These are phyloP conservation scores for Cephus pulcher DNA, from an alignment of 2,888 invertebrate species.

Conservation along the genomic window DNA sequence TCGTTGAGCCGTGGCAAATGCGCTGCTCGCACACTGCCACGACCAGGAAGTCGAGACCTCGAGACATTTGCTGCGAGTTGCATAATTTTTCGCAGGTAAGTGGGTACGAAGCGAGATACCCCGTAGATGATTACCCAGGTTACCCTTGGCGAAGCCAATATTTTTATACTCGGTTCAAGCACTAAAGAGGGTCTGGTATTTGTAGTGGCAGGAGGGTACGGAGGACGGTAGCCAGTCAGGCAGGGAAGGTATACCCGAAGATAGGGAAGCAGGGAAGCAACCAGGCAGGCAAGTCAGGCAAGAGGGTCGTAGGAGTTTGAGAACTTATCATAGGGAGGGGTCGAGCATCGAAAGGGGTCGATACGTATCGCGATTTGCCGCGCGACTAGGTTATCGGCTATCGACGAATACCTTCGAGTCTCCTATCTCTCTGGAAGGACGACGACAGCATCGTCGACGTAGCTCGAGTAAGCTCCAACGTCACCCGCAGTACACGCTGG, in stretches of 20 bases:
- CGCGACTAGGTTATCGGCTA: conserved; percentile 46
- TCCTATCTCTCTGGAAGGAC: conserved; percentile 4
- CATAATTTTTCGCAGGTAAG: not conserved
- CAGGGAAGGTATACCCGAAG: not conserved
- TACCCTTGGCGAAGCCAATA: not conserved
- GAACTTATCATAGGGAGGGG: conserved; percentile 27
- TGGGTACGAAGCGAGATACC: not conserved
- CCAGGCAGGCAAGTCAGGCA: conserved; percentile 9
- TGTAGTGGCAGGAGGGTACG: not conserved
- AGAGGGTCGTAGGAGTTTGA: conserved; percentile 28
- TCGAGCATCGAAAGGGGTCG: conserved; percentile 47
- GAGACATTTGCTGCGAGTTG: not conserved
- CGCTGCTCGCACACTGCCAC: not conserved
- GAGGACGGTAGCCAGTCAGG: not conserved
- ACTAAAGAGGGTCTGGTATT: not conserved
- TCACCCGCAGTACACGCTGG: conserved; percentile 31
- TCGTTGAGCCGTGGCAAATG: not conserved
- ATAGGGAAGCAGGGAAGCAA: not conserved
- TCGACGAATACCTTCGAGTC: not conserved
- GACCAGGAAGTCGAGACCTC: not conserved
- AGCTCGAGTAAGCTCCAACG: not conserved
- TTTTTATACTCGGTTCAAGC: not conserved
- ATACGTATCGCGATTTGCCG: conserved; percentile 60
- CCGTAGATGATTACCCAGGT: not conserved
- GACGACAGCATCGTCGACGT: conserved; percentile 4